Base-by-base conservation (phyloP, 2,113 vertebrate genomes). In the Hippopotamus amphibius region DNA sequence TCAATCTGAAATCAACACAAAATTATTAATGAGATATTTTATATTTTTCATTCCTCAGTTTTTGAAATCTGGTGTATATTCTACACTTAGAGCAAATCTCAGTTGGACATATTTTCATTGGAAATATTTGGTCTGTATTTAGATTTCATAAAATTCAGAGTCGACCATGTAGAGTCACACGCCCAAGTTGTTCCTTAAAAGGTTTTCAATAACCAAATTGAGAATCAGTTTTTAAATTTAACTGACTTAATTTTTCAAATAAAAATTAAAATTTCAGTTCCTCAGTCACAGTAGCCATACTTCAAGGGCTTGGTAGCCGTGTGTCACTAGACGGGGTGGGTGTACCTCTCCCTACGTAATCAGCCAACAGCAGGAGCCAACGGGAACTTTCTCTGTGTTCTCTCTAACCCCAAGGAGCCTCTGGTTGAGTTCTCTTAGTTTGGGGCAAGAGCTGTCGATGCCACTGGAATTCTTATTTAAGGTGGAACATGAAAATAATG, bases 111-210 rank as follows among this genome's bases (percentile, higher is more conserved):
- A 63, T 59, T 95, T 90, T 86, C 33, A 79, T 9, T 61, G 28
- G 26, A 86, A 90, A 50, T 77, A 68, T 2, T 57, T 76, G 8
- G 50, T 59, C 30, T 69, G 22, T 86, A 22, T 79, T 87, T 90
- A 90, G 19, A 87, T 57, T 93, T 88, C 19, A 77, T 90, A 57
- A 95, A 95, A 83, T 57, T 90, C 86, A 65, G 11, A 59, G 22
- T 26, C 65, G 41, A 69, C 22, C 61, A 68, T 22, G 5, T 11
- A 63, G 69, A 80, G 17, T 77, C 68, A 83, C 63, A 80, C 13
- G 21, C 0, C 17, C 59, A 66, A 53, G 50, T 68, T 28, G 4
- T 81, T 63, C 30, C n/a, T 89, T 68, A 48, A 57, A 83, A 43
- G 7, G 59, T 93, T 93, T 66, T 5, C 17, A 79, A 41, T 66